These are phyloP conservation scores for Oreochromis niloticus DNA, from an alignment of 2,113 vertebrate species.

Conservation along the genomic window DNA sequence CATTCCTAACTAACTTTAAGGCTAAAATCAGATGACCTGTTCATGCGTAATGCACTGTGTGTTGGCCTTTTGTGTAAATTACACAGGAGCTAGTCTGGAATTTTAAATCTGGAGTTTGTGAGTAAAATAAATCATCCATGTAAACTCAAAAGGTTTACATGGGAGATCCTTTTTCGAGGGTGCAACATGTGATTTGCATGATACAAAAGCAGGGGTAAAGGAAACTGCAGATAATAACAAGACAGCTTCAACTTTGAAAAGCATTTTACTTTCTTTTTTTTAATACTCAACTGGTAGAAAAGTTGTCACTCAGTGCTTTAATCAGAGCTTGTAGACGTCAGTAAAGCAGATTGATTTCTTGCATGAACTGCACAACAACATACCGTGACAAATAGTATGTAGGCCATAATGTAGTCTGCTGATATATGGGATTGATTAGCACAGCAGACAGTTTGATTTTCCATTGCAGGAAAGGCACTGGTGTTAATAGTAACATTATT, in stretches of 20 bases:
- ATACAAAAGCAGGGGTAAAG: neutral
- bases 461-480: neutral
- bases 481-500: neutral
- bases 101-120: neutral
- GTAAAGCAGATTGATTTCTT: neutral
- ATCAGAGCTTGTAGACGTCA: neutral
- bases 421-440: neutral
- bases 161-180: neutral
- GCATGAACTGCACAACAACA: neutral
- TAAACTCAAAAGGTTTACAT: neutral
- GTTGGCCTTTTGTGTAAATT: neutral
- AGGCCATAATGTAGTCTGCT: neutral
- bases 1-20: neutral
- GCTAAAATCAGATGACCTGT: neutral
- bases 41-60: accelerated
- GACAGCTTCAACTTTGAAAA: neutral
- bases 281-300: neutral
- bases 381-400: neutral
- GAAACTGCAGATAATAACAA: neutral
- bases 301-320: neutral
- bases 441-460: neutral
- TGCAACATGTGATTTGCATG: accelerated
- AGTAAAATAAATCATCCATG: neutral
- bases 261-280: neutral
- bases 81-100: neutral